Conservation (phyloP, 1,140 invertebrate genomes). For the Linepithema humile region DNA sequence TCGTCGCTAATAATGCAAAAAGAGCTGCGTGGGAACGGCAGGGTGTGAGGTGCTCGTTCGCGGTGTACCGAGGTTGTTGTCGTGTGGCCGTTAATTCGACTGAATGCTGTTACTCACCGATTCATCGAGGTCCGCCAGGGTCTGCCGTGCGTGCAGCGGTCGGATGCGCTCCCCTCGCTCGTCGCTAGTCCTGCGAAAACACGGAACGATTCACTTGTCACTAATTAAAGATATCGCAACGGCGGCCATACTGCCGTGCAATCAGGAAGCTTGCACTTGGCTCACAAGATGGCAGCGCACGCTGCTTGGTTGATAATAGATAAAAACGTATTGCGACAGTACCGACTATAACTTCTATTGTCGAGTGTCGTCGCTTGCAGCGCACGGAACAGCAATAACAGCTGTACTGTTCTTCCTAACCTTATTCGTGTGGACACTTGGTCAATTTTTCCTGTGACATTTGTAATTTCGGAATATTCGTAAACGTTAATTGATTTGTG, state of each 20-base stretch:
- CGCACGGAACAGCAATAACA: slow-evolving; percentile 3
- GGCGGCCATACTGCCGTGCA: slow-evolving; percentile 70
- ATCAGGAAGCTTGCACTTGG: neutral
- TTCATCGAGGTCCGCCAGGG: slow-evolving; percentile 34
- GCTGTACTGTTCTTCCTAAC: slow-evolving; percentile 32
- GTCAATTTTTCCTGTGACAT: neutral
- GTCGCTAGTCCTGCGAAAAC: slow-evolving; percentile 59
- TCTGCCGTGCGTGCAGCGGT: slow-evolving; percentile 16
- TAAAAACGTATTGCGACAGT: neutral
- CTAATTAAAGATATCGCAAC: slow-evolving; percentile 71
- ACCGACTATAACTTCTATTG: neutral
- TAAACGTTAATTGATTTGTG: neutral
- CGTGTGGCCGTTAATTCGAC: slow-evolving; percentile 23
- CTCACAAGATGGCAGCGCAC: slow-evolving; percentile 59
- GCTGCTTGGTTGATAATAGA: neutral
- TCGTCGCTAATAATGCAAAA: slow-evolving; percentile 5
- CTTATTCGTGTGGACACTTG: neutral
- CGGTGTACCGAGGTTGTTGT: neutral
- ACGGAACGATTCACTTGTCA: slow-evolving; percentile 69
- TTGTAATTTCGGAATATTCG: neutral
- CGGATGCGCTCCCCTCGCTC: slow-evolving; percentile 31
- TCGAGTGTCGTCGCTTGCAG: neutral
- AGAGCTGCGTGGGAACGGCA: slow-evolving; percentile 55
- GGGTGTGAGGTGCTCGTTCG: slow-evolving; percentile 41
- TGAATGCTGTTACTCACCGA: slow-evolving; percentile 51